A percentile compares a stretch with the other conserved stretches of the same genome.
Evolutionary conservation across 2,888 invertebrate genomes (phyloP).

Genomic region (Rhimphoctona megacephalus): DNA sequence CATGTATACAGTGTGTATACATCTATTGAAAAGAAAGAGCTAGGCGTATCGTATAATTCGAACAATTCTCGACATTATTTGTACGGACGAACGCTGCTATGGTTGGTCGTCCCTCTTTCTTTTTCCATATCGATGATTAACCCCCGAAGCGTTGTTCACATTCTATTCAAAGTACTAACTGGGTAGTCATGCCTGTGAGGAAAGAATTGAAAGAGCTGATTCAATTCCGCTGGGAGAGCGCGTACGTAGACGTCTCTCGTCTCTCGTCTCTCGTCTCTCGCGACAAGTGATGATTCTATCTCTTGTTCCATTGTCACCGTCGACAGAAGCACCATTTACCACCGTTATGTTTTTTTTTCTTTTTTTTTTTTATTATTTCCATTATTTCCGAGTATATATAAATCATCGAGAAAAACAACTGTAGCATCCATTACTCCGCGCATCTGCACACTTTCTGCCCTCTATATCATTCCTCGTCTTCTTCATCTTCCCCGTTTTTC

Average conservation of each 20-base stretch:
- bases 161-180: conserved; percentile 52
- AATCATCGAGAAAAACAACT: conserved; percentile 54
- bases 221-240: conserved; percentile 58
- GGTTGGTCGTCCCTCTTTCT: conserved; percentile 2
- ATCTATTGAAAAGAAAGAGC: conserved; percentile 2
- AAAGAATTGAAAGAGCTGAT: conserved; percentile 67
- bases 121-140: conserved; percentile 58
- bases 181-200: conserved; percentile 33
- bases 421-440: conserved; percentile 17
- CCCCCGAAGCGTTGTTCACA: conserved; percentile 57
- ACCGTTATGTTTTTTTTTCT: conserved; percentile 13
- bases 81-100: conserved; percentile 4
- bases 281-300: conserved; percentile 55
- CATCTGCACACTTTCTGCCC: conserved; percentile 51
- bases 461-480: conserved; percentile 32
- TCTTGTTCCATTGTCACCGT: conserved; percentile 59
- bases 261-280: conserved; percentile 43
- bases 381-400: conserved; percentile 26
- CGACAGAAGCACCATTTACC: conserved; percentile 39
- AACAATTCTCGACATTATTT: conserved; percentile 15
- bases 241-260: conserved; percentile 44
- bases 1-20: neutral
- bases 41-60: neutral
- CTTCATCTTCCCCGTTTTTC: neutral
- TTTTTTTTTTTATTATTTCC: conserved; percentile 19